These are phyloP conservation scores for Baryphthengus martii DNA, from an alignment of 2,113 vertebrate species.

Conservation along the genomic window DNA sequence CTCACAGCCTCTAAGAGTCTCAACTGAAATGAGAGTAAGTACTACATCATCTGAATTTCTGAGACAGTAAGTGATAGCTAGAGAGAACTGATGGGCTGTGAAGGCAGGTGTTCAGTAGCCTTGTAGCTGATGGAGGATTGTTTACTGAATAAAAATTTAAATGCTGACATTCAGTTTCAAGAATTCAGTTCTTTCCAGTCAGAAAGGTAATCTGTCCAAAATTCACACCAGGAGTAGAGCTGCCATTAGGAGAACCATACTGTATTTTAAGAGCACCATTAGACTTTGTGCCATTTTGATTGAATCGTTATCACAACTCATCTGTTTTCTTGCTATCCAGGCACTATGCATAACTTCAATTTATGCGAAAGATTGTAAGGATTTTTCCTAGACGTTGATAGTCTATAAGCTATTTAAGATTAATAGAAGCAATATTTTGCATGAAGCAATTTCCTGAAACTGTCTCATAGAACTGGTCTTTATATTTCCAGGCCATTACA, in stretches of 20 bases:
- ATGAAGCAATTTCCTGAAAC: not conserved
- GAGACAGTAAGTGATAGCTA: not conserved
- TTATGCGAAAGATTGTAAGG: not conserved
- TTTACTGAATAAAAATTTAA: not conserved
- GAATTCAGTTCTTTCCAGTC: not conserved
- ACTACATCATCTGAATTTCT: not conserved
- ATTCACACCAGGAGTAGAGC: not conserved
- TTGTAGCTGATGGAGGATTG: not conserved
- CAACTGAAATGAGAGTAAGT: not conserved
- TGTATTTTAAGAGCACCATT: not conserved
- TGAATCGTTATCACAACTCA: not conserved
- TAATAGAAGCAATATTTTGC: slow-evolving; percentile 1
- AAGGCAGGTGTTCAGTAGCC: not conserved
- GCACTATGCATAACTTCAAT: not conserved
- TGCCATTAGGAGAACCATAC: not conserved
- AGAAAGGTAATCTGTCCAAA: not conserved
- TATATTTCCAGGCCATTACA: not conserved
- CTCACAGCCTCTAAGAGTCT: not conserved
- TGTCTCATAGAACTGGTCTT: not conserved
- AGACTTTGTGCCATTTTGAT: slow-evolving; percentile 10
- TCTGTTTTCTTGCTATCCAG: not conserved
- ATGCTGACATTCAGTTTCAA: not conserved
- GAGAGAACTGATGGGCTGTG: not conserved
- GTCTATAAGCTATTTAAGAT: not conserved
- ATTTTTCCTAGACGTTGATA: not conserved